phyloP scores from a whole-genome alignment of 1,140 invertebrate genomes.

The Cephus cinctus region DNA sequence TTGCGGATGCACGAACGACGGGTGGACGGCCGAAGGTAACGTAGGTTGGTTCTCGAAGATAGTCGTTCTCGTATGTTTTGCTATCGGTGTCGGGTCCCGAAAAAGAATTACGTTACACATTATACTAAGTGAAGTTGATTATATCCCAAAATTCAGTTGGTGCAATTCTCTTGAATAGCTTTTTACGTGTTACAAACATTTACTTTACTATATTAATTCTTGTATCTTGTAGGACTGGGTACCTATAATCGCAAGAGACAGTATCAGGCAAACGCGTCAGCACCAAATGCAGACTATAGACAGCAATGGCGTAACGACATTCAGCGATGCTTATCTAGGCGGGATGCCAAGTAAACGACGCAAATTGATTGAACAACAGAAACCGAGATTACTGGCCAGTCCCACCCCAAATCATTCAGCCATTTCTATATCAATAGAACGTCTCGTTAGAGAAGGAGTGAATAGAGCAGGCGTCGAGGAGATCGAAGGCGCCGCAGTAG shows the following conservation, averaged over 20 bases:
- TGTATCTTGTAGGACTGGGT: conserved; percentile 74
- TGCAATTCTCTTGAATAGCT: no score
- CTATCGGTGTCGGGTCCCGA: no score
- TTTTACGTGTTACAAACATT: no score
- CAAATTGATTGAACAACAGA: conserved; percentile 64
- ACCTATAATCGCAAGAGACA: conserved; percentile 75
- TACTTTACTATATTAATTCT: no score
- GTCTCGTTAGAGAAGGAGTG: conserved; percentile 46
- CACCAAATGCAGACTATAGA: conserved; percentile 29
- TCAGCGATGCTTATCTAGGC: conserved; percentile 81
- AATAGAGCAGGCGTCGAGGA: conserved; percentile 44
- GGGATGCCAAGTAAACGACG: conserved; percentile 79
- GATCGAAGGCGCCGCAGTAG: conserved; percentile 45
- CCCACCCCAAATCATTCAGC: conserved; percentile 40
- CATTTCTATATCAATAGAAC: conserved; percentile 46
- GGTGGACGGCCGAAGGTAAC: no score
- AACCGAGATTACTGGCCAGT: conserved; percentile 44
- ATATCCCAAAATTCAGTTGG: no score
- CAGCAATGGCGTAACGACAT: conserved; percentile 55
- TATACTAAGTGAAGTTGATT: no score
- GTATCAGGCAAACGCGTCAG: conserved; percentile 64
- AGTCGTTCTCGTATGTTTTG: no score
- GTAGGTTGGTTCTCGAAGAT: no score
- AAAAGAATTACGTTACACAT: no score
- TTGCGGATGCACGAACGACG: no score